Base-by-base conservation (phyloP, 2,888 invertebrate genomes). In the Diaperis boleti region DNA sequence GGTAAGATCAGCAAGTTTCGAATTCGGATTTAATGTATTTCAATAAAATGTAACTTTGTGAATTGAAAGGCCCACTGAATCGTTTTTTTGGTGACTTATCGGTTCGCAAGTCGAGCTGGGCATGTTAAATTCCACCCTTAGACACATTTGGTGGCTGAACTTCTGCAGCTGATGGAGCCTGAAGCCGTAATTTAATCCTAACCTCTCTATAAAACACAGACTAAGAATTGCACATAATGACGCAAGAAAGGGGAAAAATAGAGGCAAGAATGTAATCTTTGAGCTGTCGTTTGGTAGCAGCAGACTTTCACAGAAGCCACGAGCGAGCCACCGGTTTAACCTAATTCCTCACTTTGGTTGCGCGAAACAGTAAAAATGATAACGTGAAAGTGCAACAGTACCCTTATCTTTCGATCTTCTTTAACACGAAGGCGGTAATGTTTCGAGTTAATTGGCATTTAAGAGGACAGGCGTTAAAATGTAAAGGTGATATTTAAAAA, bases 321-420 rank as follows among this genome's bases (percentile, higher is more conserved):
- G 29, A 26, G 7, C 17, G n/a, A 44, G 10, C 6, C 14, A 45
- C 26, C 10, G 14, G 4, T 54, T 22, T 54, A 54, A 54, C 54
- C 54, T 26, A 54, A 42, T 54, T 54, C 42, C 18, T 54, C 29
- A 17, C 20, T 20, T 29, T 47, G 7, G 14, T 49, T 18, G 10
- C 29, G 14, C 18, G 18, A 15, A 56, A 44, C 26, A 22, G 7
- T 17, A 41, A 22, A 54, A 41, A 29, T n/a, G 13, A 10, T 39
- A 44, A 60, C 44, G 60, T 60, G 61, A 61, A 61, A 61, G 61
- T 61, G 61, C 61, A 61, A 55, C 61, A 39, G 55, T 31, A n/a
- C 22, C 18, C 55, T 55, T 55, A 55, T 61, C 61, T 55, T 37
- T 22, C 37, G 17, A 61, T 61, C 61, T 55, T 55, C 52, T 17